Conservation (phyloP, 1,140 invertebrate genomes). For the Drosophila teissieri region DNA sequence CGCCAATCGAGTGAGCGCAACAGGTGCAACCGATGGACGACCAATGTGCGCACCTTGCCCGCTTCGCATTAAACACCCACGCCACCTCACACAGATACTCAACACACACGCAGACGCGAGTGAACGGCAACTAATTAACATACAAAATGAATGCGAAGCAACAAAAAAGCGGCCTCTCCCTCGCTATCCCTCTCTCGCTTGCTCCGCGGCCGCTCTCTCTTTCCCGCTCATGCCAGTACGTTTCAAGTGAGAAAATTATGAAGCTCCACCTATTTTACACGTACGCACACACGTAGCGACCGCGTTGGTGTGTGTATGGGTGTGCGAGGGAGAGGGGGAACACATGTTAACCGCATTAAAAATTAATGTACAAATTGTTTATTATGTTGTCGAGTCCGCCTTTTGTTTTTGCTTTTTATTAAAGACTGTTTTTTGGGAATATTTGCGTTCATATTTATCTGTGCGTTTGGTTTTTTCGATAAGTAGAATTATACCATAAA, state of each 20-base stretch:
- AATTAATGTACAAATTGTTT: slow-evolving; percentile 83
- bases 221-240: slow-evolving; percentile 26
- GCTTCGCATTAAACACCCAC: slow-evolving; percentile 72
- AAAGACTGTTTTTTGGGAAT: not conserved
- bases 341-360: slow-evolving; percentile 82
- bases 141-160: slow-evolving; percentile 63
- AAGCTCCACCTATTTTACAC: slow-evolving; percentile 80
- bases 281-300: slow-evolving; percentile 31
- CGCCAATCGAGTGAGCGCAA: slow-evolving; percentile 67
- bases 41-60: slow-evolving; percentile 64
- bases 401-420: slow-evolving; percentile 42
- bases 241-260: slow-evolving; percentile 76
- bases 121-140: slow-evolving; percentile 70
- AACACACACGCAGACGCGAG: slow-evolving; percentile 13
- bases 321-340: slow-evolving; percentile 35
- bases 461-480: not conserved
- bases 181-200: slow-evolving; percentile 28
- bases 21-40: slow-evolving; percentile 64
- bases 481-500: not conserved
- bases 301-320: slow-evolving; percentile 9
- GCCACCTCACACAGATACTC: slow-evolving; percentile 43
- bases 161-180: slow-evolving; percentile 37
- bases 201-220: slow-evolving; percentile 6
- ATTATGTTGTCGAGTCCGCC: slow-evolving; percentile 71
- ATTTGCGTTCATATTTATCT: not conserved